phyloP scores from a whole-genome alignment of 2,113 vertebrate species.

The Origma solitaria region DNA sequence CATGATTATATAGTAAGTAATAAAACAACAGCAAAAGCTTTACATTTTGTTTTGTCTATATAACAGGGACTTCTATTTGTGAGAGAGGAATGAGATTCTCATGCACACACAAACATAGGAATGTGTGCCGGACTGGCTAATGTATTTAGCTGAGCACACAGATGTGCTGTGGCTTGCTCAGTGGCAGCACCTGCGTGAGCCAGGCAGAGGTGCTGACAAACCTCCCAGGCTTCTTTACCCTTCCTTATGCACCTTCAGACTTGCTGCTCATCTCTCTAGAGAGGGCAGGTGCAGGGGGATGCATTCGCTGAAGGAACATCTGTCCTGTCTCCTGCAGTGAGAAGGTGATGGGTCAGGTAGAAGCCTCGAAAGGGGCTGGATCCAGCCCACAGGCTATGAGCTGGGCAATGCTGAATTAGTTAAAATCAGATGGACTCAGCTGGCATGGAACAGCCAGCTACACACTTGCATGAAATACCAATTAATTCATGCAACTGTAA shows the following conservation, averaged over 20 bases:
- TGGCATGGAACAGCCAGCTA: neutral
- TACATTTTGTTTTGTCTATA: neutral
- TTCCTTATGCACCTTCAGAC: neutral
- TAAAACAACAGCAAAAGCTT: neutral
- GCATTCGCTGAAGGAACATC: neutral
- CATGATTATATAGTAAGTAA: neutral
- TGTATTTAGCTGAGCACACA: neutral
- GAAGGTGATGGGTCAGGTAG: neutral
- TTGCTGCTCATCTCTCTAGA: neutral
- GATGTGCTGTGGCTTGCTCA: neutral
- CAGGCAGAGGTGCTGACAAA: neutral
- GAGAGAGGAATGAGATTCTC: neutral
- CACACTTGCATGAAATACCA: neutral
- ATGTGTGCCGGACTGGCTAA: neutral
- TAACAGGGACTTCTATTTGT: neutral
- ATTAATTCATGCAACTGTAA: neutral
- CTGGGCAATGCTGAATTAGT: neutral
- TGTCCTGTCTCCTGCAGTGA: neutral
- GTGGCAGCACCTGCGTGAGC: neutral
- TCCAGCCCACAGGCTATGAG: neutral
- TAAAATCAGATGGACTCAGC: neutral
- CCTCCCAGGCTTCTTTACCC: neutral
- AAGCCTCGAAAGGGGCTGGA: neutral
- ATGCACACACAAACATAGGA: fast-evolving
- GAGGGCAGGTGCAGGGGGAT: neutral